Conservation (phyloP, 2,113 vertebrate species). For the Ceyx margarethae region DNA sequence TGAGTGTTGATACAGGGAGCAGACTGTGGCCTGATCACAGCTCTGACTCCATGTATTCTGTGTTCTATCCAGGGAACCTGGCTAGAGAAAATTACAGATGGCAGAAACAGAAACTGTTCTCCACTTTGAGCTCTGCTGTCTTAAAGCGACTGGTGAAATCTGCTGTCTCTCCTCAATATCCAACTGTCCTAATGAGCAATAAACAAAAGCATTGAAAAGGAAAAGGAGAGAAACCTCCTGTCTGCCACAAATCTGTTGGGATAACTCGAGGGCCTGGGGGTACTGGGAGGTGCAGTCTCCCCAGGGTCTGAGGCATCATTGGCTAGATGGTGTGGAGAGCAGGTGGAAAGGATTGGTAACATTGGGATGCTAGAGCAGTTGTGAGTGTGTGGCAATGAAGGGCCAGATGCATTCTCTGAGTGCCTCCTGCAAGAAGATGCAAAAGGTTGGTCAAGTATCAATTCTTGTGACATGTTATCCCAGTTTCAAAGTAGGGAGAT, state of each 20-base stretch:
- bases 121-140: background rate
- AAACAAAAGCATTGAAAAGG: background rate
- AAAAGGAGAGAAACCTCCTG: background rate
- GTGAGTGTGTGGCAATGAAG: too few species aligned
- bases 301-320: background rate
- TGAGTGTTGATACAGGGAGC: background rate
- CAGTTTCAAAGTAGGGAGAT: background rate
- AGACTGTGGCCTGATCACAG: background rate
- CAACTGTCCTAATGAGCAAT: background rate
- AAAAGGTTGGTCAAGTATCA: background rate
- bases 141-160: background rate
- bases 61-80: background rate
- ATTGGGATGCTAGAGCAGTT: background rate
- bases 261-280: background rate
- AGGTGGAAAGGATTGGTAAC: background rate
- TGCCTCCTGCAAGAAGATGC: background rate
- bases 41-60: background rate
- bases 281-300: background rate
- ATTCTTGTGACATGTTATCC: background rate
- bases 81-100: background rate
- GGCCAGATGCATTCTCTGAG: too few species aligned
- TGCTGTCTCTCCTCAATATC: background rate
- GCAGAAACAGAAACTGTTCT: background rate
- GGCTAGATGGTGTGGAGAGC: background rate
- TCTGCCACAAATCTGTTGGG: background rate